A percentile compares a stretch with the other conserved stretches of the same genome.
Conservation (phyloP, 2,888 invertebrate species). For the Baccha elongata region DNA sequence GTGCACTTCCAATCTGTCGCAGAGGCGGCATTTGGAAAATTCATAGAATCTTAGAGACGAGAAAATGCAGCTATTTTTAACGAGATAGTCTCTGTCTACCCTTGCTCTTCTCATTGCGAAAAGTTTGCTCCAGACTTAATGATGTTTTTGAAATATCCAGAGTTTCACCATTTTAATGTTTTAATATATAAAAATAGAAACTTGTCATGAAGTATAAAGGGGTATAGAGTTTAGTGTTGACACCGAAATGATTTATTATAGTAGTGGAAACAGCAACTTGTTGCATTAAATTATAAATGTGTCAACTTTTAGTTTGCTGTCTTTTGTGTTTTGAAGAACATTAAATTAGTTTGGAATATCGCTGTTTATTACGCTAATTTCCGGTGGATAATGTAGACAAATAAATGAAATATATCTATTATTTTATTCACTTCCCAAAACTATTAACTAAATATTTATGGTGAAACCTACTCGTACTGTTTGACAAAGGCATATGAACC, state of each 20-base stretch:
- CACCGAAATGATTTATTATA: slow-evolving; percentile 48
- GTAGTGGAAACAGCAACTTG: slow-evolving; percentile 54
- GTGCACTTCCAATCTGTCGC: slow-evolving; percentile 38
- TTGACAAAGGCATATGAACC: no score
- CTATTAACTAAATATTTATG: no score
- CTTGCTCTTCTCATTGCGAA: background rate
- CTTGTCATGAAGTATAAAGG: slow-evolving; percentile 35
- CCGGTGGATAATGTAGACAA: slow-evolving; percentile 13
- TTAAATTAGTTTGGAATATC: background rate
- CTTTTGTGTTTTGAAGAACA: slow-evolving; percentile 10
- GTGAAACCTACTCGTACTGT: no score
- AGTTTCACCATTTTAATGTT: slow-evolving; percentile 9
- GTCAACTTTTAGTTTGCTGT: slow-evolving; percentile 22
- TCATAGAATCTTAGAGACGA: slow-evolving; percentile 34
- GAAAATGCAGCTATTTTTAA: slow-evolving; percentile 64
- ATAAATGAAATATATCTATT: no score
- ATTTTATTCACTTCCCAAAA: no score
- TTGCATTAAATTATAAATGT: slow-evolving; percentile 60
- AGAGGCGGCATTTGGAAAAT: slow-evolving; percentile 43
- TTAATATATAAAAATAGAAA: slow-evolving; percentile 19
- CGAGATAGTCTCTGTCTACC: background rate
- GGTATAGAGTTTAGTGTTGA: slow-evolving; percentile 16
- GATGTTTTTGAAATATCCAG: slow-evolving; percentile 48
- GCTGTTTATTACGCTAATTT: slow-evolving; percentile 6
- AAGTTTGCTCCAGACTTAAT: slow-evolving; percentile 53